Base-by-base conservation (phyloP, 2,888 invertebrate genomes). In the Falcaria lacertinaria region DNA sequence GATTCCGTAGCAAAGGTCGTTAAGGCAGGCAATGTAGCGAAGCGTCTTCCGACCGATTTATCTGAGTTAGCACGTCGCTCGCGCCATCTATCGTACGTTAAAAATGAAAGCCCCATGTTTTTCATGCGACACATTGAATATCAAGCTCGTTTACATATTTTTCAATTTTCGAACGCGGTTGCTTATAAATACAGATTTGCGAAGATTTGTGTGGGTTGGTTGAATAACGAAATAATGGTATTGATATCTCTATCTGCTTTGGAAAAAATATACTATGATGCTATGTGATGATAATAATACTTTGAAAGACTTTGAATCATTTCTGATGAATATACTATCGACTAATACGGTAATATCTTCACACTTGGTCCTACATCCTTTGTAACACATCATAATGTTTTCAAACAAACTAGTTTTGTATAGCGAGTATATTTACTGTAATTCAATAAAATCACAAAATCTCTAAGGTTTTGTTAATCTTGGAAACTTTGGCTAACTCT, bases 1-100 rank as follows among this genome's bases (percentile, higher is more conserved):
- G 84, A 83, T 83, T 83, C 77, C 67, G 69, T 69, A 71, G 64
- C 64, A 70, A 70, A 80, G 75, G 80, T 85, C 84, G 85, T 86
- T 87, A 86, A 74, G 81, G 80, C 75, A 80, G 79, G 70, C 83
- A 85, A 87, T 85, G 86, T 85, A 81, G 68, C 83, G 80, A 57
- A 56, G 69, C 62, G 69, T 61, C 81, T 84, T 84, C 81, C 80
- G 77, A 80, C 73, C 86, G 81, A 87, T 87, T 84, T 85, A 77
- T 74, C 70, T 75, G 64, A 61, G 71, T 73, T 74, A 73, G 65
- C 71, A 64, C 64, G 58, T 60, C 60, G 64, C 61, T 66, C 54
- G 54, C 66, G 65, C 73, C 77, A 75, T 78, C 76, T 79, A 81
- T 76, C 71, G 74, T 62, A 56, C 70, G 77, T 83, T 83, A 83